A percentile compares a stretch with the other conserved stretches of the same genome.
Conservation (phyloP, 2,113 vertebrate species). For the Melospiza georgiana region DNA sequence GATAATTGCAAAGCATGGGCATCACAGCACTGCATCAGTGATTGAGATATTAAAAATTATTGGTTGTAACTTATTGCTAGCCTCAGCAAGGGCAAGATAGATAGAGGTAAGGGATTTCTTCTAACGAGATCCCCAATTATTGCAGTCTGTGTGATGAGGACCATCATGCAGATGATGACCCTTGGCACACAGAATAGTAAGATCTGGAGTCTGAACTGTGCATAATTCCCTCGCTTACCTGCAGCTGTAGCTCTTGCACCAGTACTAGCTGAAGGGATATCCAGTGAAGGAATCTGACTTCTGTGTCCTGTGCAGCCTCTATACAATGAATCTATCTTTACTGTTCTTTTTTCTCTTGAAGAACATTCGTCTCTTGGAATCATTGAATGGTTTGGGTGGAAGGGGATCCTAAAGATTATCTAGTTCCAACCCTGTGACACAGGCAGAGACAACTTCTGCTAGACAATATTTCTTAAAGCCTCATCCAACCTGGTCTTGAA, state of each 20-base stretch:
- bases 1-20: not conserved
- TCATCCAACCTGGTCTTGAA: not conserved
- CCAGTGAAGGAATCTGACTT: not conserved
- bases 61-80: not conserved
- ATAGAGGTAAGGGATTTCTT: not conserved
- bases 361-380: not conserved
- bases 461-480: not conserved
- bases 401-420: not conserved
- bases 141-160: not conserved
- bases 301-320: not conserved
- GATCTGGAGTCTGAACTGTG: not conserved
- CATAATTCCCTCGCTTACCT: not conserved
- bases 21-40: not conserved
- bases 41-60: not conserved
- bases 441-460: not conserved
- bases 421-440: not conserved
- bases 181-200: rapidly evolving
- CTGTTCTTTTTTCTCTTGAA: not conserved
- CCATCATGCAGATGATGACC: not conserved
- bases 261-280: not conserved
- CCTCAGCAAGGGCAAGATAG: not conserved
- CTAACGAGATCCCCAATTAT: not conserved
- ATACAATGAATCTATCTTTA: not conserved
- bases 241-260: not conserved
- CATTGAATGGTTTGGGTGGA: not conserved